Base-by-base conservation (phyloP, 2,797 vertebrate genomes). In the Chelon auratus region DNA sequence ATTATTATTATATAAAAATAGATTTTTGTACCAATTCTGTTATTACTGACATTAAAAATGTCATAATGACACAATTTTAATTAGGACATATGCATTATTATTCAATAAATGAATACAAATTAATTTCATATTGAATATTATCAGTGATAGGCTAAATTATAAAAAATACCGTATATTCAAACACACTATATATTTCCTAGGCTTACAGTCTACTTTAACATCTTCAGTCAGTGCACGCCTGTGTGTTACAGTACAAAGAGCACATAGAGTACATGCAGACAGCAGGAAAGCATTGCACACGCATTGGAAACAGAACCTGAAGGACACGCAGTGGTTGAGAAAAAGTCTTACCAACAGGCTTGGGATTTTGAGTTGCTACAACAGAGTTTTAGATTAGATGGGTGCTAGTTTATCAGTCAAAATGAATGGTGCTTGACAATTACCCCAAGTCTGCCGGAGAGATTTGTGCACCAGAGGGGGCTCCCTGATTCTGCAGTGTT, bases 401-500 rank as follows among this genome's bases (percentile, higher is more conserved):
- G 36, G 51, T 43, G n/a, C 15, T 10, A 42, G 37, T 55, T 73
- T 33, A 33, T 52, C 8, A 50, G 33, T 9, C 1, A n/a, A 42
- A 48, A 48, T n/a, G 45, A 8, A 18, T 8, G n/a, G 3, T n/a
- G 8, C 11, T 9, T 22, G 39, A 30, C 37, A 18, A 13, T 62
- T 11, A 55, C 26, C 66, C 40, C 68, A 76, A 50, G 48, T 80
- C 18, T 77, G 18, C 13, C 22, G 45, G 59, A 18, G 58, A 68
- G 43, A 37, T 59, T 55, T 62, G 58, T 78, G 76, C 62, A 64
- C 54, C 63, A 76, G 56, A 69, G 51, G 58, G 72, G 43, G 54
- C 61, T 81, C 50, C 68, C 78, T 53, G 58, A 48, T 58, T 20
- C 81, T 85, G 85, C 87, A 89, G 78, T 42, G 75, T 85, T 88